Base-by-base conservation (phyloP, 2,113 vertebrate genomes). In the Oryzias curvinotus region DNA sequence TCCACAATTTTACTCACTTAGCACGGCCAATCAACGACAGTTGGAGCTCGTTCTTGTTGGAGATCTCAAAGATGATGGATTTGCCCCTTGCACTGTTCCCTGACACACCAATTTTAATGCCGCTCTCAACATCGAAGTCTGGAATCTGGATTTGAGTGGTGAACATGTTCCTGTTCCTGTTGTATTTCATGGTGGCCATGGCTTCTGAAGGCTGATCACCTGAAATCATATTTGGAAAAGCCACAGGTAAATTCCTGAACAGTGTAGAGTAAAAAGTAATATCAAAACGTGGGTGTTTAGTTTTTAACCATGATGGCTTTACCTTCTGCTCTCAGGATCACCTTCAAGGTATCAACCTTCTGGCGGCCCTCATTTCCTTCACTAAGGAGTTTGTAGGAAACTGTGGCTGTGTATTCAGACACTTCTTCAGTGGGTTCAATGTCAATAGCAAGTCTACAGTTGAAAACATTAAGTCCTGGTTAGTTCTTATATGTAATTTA, bases 21-120 rank as follows among this genome's bases (percentile, higher is more conserved):
- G 93, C 59, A 7, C 85, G 92, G 12, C 93, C 93, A 8, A 77
- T 91, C 60, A 98, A 74, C 43, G 92, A 90, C 45, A 93, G 72
- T 85, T 95, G 94, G 19, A 93, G 82, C 66, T 92, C 82, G 14
- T 95, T 95, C 71, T 93, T 93, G 81, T 94, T 94, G 83, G 91
- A 85, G 54, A 97, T 4, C 30, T 96, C 93, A 8, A 96, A 44
- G 25, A 72, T 85, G 19, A 92, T 70, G 41, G 85, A 85, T 79
- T 90, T 93, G 45, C 82, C 91, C 51, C 64, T 57, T 69, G 63
- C 0, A 50, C 51, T 41, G 18, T 90, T 93, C 65, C 94, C 92
- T n/a, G 50, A 87, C 65, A 94, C 59, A 80, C 89, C 93, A 50
- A 96, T 47, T 68, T 89, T 90, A 63, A 94, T 69, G 1, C 94